A percentile compares a stretch with the other conserved stretches of the same genome.
These are phyloP conservation scores for Antigone vipio DNA, from an alignment of 2,113 vertebrate species.

Conservation along the genomic window DNA sequence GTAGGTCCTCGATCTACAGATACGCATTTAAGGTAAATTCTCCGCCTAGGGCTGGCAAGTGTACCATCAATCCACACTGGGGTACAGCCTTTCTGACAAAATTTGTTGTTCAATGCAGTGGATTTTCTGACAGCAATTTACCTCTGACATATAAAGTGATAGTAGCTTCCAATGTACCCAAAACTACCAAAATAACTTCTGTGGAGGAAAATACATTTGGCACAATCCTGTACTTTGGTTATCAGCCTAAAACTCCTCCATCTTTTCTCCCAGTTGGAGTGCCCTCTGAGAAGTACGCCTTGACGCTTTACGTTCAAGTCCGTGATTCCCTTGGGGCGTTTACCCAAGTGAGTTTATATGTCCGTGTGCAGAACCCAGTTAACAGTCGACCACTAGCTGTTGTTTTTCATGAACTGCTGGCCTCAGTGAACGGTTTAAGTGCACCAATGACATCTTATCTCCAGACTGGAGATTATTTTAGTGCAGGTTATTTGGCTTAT, in stretches of 20 bases:
- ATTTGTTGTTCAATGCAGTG: slow-evolving; percentile 63
- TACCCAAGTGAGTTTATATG: slow-evolving; percentile 38
- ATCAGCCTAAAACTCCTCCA: background rate
- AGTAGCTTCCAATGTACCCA: background rate
- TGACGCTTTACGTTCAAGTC: slow-evolving; percentile 57
- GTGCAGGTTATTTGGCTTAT: slow-evolving; percentile 51
- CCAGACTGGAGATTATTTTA: slow-evolving; percentile 11
- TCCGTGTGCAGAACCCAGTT: background rate
- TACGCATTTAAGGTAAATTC: slow-evolving; percentile 38
- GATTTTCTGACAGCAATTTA: slow-evolving; percentile 60
- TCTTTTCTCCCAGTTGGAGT: slow-evolving; percentile 63
- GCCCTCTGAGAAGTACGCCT: background rate
- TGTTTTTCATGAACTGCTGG: background rate
- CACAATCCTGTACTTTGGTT: slow-evolving; percentile 61
- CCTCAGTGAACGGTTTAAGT: background rate
- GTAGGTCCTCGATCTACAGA: background rate
- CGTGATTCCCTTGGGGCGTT: slow-evolving; percentile 51
- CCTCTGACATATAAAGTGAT: slow-evolving; percentile 74
- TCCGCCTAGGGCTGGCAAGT: slow-evolving; percentile 34
- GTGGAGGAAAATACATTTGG: slow-evolving; percentile 62
- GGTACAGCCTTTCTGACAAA: slow-evolving; percentile 64
- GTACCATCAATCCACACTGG: background rate
- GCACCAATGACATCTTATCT: background rate
- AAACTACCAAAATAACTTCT: slow-evolving; percentile 27
- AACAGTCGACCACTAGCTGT: background rate